Percentiles rank a stretch among this genome's conserved stretches.
Evolutionary conservation across 2,113 vertebrate species (phyloP).

Genomic region (Trinectes maculatus): DNA sequence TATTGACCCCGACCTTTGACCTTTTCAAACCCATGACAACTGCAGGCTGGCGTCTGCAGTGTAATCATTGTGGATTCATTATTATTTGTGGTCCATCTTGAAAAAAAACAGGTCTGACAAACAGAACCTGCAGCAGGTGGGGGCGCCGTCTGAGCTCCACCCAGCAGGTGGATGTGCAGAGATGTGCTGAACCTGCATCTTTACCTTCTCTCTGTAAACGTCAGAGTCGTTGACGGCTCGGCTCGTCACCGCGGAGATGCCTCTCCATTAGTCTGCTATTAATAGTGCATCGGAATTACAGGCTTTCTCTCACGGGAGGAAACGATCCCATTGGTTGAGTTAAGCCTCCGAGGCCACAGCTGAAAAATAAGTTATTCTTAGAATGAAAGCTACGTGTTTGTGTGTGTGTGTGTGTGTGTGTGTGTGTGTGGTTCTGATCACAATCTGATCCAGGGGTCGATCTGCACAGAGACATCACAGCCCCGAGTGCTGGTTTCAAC

Average conservation of each 20-base stretch:
- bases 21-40: not conserved
- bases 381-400: not conserved
- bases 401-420: not conserved
- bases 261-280: constrained; percentile 11
- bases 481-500: constrained; percentile 24
- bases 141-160: constrained; percentile 55
- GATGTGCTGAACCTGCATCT: constrained; percentile 16
- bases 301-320: constrained; percentile 1
- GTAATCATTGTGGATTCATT: no score
- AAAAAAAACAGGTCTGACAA: constrained; percentile 53
- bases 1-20: constrained; percentile 19
- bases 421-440: constrained; percentile 13
- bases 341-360: not conserved
- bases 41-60: not conserved
- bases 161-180: constrained; percentile 38
- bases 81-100: constrained; percentile 60
- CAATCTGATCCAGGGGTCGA: constrained; percentile 42
- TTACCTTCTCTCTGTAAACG: constrained; percentile 46
- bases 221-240: constrained; percentile 12
- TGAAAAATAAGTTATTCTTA: not conserved
- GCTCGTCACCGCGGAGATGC: not conserved
- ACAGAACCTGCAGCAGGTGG: constrained; percentile 48
- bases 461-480: constrained; percentile 48
- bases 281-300: constrained; percentile 3
- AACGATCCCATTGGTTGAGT: not conserved